Evolutionary conservation across 2,888 invertebrate species (phyloP).

Genomic region (Shargacucullia verbasci): DNA sequence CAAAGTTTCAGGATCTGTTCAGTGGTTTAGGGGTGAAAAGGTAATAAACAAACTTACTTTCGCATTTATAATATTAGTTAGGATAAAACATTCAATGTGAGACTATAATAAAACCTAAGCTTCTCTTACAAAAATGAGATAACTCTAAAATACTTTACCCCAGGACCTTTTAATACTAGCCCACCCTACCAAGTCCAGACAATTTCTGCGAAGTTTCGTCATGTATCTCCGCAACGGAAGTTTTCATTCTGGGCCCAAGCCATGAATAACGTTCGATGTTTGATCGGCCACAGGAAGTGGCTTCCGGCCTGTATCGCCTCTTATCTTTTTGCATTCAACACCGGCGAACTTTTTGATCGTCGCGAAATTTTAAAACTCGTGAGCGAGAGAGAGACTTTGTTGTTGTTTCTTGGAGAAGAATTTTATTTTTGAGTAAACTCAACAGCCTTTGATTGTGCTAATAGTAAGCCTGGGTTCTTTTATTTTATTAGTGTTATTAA

Average conservation of each 20-base stretch:
- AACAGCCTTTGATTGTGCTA: no score
- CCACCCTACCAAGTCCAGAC: conserved; percentile 51
- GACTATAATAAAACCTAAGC: background rate
- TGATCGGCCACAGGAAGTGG: conserved; percentile 66
- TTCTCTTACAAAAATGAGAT: background rate
- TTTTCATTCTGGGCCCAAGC: conserved; percentile 67
- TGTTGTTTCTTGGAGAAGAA: conserved; percentile 5
- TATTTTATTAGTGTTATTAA: no score
- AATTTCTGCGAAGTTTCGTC: conserved; percentile 68
- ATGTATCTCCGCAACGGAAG: conserved; percentile 65
- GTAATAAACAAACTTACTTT: no score
- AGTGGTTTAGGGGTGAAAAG: no score
- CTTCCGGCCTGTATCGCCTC: conserved; percentile 65
- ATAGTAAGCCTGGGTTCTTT: no score
- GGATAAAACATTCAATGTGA: no score
- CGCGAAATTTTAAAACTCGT: conserved; percentile 67
- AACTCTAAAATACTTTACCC: background rate
- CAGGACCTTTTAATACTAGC: background rate
- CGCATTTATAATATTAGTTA: no score
- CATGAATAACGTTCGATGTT: conserved; percentile 72
- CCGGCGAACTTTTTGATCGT: conserved; percentile 67
- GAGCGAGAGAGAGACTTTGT: conserved; percentile 54
- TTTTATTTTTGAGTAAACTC: conserved; percentile 8
- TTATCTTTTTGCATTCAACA: conserved; percentile 67
- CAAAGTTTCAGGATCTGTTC: no score